Evolutionary conservation across 2,113 vertebrate genomes (phyloP).

Genomic region (Callocephalon fimbriatum): DNA sequence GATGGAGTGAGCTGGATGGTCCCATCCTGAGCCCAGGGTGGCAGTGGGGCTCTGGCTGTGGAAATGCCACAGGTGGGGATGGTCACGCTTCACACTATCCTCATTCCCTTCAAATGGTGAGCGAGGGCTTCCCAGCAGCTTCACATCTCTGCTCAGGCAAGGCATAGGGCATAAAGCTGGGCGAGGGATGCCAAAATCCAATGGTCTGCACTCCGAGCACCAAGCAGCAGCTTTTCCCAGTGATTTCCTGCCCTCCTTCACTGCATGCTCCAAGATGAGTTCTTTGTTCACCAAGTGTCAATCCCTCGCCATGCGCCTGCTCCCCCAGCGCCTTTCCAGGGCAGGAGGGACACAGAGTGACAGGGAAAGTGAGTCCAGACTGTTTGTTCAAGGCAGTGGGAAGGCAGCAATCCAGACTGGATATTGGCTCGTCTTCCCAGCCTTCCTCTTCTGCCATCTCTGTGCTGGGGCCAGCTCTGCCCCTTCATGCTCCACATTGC

Average conservation of each 20-base stretch:
- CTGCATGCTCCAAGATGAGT: not conserved
- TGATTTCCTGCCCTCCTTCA: not conserved
- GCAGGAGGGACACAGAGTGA: not conserved
- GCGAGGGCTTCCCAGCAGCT: not conserved
- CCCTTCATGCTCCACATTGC: not conserved
- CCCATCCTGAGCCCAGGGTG: not conserved
- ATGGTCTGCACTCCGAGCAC: not conserved
- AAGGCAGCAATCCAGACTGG: not conserved
- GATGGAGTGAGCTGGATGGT: not conserved
- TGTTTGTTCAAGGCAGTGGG: not conserved
- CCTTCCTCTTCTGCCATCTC: not conserved
- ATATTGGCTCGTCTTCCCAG: not conserved
- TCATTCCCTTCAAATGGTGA: not conserved
- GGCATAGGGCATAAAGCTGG: not conserved
- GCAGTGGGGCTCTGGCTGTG: not conserved
- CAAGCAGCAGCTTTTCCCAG: not conserved
- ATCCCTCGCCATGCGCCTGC: rapidly evolving
- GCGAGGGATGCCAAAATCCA: not conserved
- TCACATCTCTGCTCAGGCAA: not conserved
- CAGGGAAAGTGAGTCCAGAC: not conserved
- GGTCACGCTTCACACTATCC: rapidly evolving
- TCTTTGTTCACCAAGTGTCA: not conserved
- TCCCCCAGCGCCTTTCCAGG: not conserved
- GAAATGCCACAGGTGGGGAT: rapidly evolving
- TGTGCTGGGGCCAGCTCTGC: not conserved